Base-by-base conservation (phyloP, 2,797 vertebrate species). In the Eulemur rubriventer region DNA sequence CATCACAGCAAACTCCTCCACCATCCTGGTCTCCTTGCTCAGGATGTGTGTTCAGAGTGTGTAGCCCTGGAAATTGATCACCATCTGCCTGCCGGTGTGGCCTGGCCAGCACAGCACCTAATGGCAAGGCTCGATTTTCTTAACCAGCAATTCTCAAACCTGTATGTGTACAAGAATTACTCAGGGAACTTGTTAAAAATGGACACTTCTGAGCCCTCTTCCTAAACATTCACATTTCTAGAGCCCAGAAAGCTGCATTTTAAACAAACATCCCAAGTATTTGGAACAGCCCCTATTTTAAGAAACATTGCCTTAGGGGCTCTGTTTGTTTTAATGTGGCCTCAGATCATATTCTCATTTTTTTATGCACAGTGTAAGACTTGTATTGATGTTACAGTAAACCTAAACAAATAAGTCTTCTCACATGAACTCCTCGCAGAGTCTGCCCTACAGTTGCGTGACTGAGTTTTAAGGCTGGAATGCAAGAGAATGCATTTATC, bases 31-130 rank as follows among this genome's bases (percentile, higher is more conserved):
- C 46, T 65, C 20, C 0, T 28, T 18, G 41, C 83, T 46, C 13
- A 20, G 57, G 69, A 3, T 20, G 1, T 1, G 4, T 28, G 52
- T n/a, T 61, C 0, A 0, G 1, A 20, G 33, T 33, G 11, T 2
- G 1, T 2, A 43, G 46, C 75, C 10, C 43, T 9, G 2, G 79
- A 18, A 65, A 6, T 11, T 20, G 41, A 70, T 14, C 35, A 26
- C 6, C 2, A 28, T 26, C 57, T 59, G 0, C 43, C 33, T 61
- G 22, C 14, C 17, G 14, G 1, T 10, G 22, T 35, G 59, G 4
- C 7, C 50, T 0, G 22, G 5, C 7, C 17, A n/a, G 35, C 11
- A 1, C 38, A 4, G 57, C 0, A 4, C 59, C 46, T 72, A 1
- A 6, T 1, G 41, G 12, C 43, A 11, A 0, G 1, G 33, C 48